Evolutionary conservation across 64 coral and sea anemone genomes (phyloP).

Genomic region (Catalaphyllia jardinei): DNA sequence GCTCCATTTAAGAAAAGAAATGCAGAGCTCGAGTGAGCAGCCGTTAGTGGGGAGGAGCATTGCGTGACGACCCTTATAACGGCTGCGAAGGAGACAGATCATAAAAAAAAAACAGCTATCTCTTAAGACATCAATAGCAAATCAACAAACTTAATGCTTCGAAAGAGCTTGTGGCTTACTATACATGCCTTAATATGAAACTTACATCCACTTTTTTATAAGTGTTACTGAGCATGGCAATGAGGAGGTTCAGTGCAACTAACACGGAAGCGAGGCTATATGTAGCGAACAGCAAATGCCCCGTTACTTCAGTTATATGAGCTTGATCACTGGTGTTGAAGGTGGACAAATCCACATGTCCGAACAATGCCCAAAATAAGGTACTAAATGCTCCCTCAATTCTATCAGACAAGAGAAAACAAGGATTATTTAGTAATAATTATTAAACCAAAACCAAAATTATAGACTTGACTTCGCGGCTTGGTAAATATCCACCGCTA

Average conservation of each 20-base stretch:
- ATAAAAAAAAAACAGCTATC: too few species aligned
- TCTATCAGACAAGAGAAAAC: background rate
- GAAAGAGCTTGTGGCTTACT: too few species aligned
- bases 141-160: too few species aligned
- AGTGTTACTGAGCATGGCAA: slow-evolving; percentile 78
- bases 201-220: slow-evolving; percentile 79
- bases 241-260: slow-evolving; percentile 65
- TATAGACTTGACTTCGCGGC: too few species aligned
- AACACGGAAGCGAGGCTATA: slow-evolving; percentile 58
- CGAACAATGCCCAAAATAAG: slow-evolving; percentile 82
- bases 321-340: slow-evolving; percentile 37
- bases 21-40: too few species aligned
- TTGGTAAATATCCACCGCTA: too few species aligned
- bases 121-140: too few species aligned
- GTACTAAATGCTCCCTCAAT: slow-evolving; percentile 38
- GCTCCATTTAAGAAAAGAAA: too few species aligned
- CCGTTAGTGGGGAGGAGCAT: too few species aligned
- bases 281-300: slow-evolving; percentile 54
- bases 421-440: background rate
- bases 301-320: slow-evolving; percentile 63
- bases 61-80: too few species aligned
- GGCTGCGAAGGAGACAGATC: too few species aligned
- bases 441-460: too few species aligned
- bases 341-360: slow-evolving; percentile 21
- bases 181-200: background rate